A percentile compares a stretch with the other conserved stretches of the same genome.
Conservation (phyloP, 2,113 vertebrate species). For the Dunckerocampus dactyliophorus region DNA sequence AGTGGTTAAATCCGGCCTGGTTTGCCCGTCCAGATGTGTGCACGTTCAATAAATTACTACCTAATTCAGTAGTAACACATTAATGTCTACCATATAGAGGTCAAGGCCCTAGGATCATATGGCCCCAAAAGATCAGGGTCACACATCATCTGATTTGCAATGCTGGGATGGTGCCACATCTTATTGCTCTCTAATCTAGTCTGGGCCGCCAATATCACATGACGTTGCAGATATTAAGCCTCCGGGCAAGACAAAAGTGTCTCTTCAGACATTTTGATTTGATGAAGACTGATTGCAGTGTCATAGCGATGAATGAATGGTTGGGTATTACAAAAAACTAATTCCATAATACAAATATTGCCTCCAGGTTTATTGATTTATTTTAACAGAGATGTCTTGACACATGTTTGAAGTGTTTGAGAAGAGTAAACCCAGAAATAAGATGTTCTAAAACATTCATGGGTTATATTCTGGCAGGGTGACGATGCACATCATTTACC, state of each 20-base stretch:
- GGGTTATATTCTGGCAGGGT: not conserved
- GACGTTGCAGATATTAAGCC: conserved; percentile 22
- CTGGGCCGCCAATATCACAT: conserved; percentile 10
- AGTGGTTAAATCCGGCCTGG: too few relatives aligned
- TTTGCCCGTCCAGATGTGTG: not conserved
- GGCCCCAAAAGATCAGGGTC: not conserved
- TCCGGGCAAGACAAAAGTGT: conserved; percentile 3
- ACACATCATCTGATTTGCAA: not conserved
- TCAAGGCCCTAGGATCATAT: not conserved
- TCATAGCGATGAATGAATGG: not conserved
- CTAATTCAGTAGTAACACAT: not conserved
- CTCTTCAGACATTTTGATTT: conserved; percentile 12
- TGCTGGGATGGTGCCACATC: conserved; percentile 12
- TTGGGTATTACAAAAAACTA: not conserved
- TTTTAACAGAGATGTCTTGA: not conserved
- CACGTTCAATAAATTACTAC: not conserved
- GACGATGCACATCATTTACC: not conserved
- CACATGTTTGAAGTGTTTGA: not conserved
- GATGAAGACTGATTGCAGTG: conserved; percentile 8
- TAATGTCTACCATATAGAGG: not conserved
- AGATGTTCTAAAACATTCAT: not conserved
- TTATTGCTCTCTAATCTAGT: conserved; percentile 21
- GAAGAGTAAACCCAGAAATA: not conserved
- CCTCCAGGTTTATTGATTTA: not conserved
- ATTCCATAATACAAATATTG: not conserved